Evolutionary conservation across 2,797 vertebrate species (phyloP).

Genomic region (Scarus forsteni): DNA sequence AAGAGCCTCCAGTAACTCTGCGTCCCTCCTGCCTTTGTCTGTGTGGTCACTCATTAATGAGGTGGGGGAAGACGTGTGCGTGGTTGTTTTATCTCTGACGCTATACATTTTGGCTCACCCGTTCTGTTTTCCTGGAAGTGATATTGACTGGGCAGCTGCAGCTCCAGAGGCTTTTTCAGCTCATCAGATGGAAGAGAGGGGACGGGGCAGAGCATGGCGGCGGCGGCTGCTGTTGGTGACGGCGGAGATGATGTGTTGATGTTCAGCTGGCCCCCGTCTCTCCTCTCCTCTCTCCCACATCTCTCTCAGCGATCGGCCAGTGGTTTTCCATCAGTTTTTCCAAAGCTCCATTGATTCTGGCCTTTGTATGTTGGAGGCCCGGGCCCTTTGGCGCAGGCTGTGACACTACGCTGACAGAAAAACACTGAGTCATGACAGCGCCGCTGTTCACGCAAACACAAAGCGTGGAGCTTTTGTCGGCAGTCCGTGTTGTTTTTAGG

Average conservation of each 20-base stretch:
- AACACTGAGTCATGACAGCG: slow-evolving; percentile 70
- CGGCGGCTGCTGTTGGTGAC: neutral
- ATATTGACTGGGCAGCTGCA: slow-evolving; percentile 42
- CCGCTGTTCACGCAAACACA: slow-evolving; percentile 53
- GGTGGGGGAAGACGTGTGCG: slow-evolving; percentile 18
- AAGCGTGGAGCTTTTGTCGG: slow-evolving; percentile 58
- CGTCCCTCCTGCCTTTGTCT: neutral
- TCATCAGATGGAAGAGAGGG: slow-evolving; percentile 24
- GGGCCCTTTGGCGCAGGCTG: slow-evolving; percentile 56
- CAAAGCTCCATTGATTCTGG: slow-evolving; percentile 80
- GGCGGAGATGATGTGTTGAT: slow-evolving; percentile 33
- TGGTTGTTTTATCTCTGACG: slow-evolving; percentile 31
- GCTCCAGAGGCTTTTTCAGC: slow-evolving; percentile 36
- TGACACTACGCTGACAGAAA: slow-evolving; percentile 67
- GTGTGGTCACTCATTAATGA: slow-evolving; percentile 32
- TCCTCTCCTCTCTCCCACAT: slow-evolving; percentile 18
- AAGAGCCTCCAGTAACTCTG: slow-evolving; percentile 3
- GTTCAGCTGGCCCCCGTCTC: slow-evolving; percentile 16
- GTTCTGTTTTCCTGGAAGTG: slow-evolving; percentile 37
- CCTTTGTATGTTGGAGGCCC: slow-evolving; percentile 65
- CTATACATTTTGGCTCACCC: slow-evolving; percentile 22
- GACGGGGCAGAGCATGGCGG: neutral
- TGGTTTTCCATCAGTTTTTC: slow-evolving; percentile 84
- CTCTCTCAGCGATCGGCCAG: slow-evolving; percentile 48
- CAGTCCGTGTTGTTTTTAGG: slow-evolving; percentile 60